Percentiles rank a stretch among this genome's conserved stretches.
These are phyloP conservation scores for Tragelaphus buxtoni DNA, from an alignment of 2,113 vertebrate genomes.

Conservation along the genomic window DNA sequence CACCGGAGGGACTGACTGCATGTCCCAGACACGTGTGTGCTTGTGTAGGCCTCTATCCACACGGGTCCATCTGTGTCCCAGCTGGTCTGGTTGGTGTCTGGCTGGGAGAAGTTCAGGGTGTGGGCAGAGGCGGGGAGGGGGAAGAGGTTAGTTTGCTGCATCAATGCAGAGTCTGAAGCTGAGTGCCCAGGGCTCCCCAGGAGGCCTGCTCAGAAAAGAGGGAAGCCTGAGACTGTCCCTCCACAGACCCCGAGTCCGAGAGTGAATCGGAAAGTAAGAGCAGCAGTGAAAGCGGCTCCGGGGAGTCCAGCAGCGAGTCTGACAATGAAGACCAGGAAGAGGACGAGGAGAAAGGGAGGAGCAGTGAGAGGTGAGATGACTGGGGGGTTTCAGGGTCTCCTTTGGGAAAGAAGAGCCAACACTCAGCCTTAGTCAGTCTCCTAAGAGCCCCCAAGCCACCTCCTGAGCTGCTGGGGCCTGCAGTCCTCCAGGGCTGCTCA, in stretches of 20 bases:
- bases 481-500: background rate
- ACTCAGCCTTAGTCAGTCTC: background rate
- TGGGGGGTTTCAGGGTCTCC: background rate
- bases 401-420: background rate
- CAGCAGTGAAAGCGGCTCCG: constrained; percentile 78
- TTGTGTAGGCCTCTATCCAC: background rate
- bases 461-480: background rate
- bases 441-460: background rate
- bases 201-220: background rate
- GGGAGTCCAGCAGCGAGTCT: constrained; percentile 82
- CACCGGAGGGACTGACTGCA: background rate
- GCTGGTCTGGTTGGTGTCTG: background rate
- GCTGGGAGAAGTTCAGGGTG: background rate
- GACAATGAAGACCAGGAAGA: constrained; percentile 84
- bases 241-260: constrained; percentile 87
- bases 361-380: constrained; percentile 79
- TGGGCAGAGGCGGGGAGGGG: rapidly evolving
- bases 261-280: constrained; percentile 84
- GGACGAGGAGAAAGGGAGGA: constrained; percentile 82
- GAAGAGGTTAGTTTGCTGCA: background rate
- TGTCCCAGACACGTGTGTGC: background rate
- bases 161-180: background rate
- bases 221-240: background rate
- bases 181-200: background rate
- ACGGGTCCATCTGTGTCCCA: background rate